Base-by-base conservation (phyloP, 1,140 invertebrate species). In the Rhopalosiphum maidis region DNA sequence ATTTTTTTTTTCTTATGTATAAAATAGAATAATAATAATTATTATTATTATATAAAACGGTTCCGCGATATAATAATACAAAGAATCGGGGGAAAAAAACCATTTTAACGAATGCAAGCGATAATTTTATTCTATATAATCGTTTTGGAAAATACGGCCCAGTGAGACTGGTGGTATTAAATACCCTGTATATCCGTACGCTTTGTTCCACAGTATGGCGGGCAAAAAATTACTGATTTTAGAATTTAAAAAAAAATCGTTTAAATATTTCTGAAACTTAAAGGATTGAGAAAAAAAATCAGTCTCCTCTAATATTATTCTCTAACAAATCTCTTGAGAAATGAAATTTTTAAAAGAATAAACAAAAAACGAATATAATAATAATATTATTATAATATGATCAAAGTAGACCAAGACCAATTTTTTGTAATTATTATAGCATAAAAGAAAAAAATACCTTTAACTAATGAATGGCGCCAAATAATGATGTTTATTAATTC, bases 21-120 rank as follows among this genome's bases (percentile, higher is more conserved):
- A 68, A 68, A 18, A n/a, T 77, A 77, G 60, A 77, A 77, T n/a
- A 77, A 77, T n/a, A 77, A 77, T 77, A n/a, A 77, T 77, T 77
- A 77, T 77, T 21, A n/a, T 68, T 15, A 35, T 77, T 77, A 77
- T 21, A 77, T n/a, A 77, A n/a, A 77, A 77, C 15, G 60, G 60
- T n/a, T 77, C 15, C 18, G 60, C 60, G 5, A 77, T 77, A 77
- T 77, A 77, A 77, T 77, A 77, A n/a, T n/a, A 18, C 23, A n/a
- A n/a, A 77, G 77, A 37, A 35, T 83, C 77, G 21, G 11, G 8
- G 11, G 35, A 82, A 35, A 82, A 83, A 83, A 83, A 35, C 21
- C 77, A 83, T 83, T 77, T 77, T 22, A 37, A 83, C 35, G 35
- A 83, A 83, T 35, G 7, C n/a, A 18, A 83, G 35, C 35, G 35